Conservation (phyloP, 1,140 invertebrate species). For the Tetragonula clypearis region DNA sequence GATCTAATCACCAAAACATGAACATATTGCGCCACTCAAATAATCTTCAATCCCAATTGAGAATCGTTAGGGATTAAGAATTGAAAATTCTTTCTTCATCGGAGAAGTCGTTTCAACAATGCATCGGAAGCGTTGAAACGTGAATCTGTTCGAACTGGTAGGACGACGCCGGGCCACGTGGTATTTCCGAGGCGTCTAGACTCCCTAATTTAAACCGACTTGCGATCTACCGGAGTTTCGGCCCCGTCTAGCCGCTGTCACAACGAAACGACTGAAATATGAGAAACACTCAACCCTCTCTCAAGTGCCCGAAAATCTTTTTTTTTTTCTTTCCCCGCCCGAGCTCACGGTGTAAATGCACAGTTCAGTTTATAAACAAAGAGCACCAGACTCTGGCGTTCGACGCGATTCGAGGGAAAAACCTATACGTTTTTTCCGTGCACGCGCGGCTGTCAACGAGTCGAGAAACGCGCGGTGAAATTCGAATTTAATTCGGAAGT, state of each 20-base stretch:
- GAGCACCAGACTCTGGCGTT: not conserved
- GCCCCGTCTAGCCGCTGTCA: conserved; percentile 65
- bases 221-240: conserved; percentile 57
- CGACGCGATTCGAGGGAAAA: not conserved
- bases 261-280: conserved; percentile 67
- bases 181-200: conserved; percentile 72
- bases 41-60: no score
- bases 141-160: conserved; percentile 56
- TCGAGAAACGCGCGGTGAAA: not conserved
- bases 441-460: no score
- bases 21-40: no score
- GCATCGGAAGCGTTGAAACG: conserved; percentile 33
- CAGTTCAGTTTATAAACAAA: conserved; percentile 13
- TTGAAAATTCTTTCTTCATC: no score
- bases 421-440: not conserved
- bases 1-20: no score
- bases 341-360: conserved; percentile 1
- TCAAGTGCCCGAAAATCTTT: no score
- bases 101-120: no score
- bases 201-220: conserved; percentile 76
- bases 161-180: conserved; percentile 61
- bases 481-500: conserved; percentile 27
- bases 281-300: conserved; percentile 58
- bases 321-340: conserved; percentile 10
- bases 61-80: no score